A percentile compares a stretch with the other conserved stretches of the same genome.
These are phyloP conservation scores for Leontocebus nigricollis DNA, from an alignment of 2,797 vertebrate species.

Conservation along the genomic window DNA sequence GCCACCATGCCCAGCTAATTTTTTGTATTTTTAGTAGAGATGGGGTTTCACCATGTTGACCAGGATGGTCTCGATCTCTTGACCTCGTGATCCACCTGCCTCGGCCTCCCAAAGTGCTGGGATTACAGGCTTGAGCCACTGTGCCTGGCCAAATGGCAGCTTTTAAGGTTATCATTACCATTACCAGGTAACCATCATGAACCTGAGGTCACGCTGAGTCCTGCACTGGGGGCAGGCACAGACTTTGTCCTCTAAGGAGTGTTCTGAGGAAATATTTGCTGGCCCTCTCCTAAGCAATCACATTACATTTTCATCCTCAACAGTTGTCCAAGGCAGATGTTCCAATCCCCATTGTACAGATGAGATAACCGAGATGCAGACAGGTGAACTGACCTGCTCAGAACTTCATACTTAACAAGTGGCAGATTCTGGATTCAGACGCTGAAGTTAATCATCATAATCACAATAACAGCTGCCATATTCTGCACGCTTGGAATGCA, in stretches of 20 bases:
- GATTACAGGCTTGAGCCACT: no score
- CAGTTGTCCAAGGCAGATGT: neutral
- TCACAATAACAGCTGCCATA: no score
- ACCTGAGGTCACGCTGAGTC: neutral
- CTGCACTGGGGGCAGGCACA: no score
- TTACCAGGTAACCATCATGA: neutral
- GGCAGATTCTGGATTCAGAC: neutral
- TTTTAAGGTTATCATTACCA: no score
- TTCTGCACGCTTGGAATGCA: neutral
- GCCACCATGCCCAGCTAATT: no score
- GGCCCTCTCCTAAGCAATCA: no score
- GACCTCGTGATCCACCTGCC: no score
- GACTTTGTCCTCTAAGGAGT: neutral
- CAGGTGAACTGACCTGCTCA: neutral
- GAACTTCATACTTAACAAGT: neutral
- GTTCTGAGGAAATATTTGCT: neutral
- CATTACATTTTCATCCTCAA: neutral
- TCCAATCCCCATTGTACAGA: neutral
- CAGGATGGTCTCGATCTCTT: no score
- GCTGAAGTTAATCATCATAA: neutral
- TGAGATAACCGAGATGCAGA: neutral
- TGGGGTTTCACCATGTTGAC: no score
- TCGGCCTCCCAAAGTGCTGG: no score
- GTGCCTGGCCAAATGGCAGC: neutral
- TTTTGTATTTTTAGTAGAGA: no score